Percentiles rank a stretch among this genome's conserved stretches.
These are phyloP conservation scores for Scolopax rusticola DNA, from an alignment of 2,797 vertebrate species.

Conservation along the genomic window DNA sequence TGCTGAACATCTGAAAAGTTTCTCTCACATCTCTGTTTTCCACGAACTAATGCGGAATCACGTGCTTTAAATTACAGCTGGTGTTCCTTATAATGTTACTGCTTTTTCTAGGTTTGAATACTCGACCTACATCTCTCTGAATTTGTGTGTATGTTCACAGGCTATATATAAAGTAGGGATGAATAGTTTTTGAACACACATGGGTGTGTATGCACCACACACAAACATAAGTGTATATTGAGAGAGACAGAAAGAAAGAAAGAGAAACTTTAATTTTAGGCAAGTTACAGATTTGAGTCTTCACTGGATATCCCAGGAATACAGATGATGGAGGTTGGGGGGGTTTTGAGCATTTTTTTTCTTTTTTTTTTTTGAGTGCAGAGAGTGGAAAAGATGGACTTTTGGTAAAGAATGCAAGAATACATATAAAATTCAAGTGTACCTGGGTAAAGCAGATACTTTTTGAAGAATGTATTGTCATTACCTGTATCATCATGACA, in stretches of 20 bases:
- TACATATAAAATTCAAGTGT: not conserved
- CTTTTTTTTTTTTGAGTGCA: not conserved
- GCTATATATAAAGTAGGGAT: not conserved
- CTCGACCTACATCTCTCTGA: not conserved
- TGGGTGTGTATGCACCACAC: not conserved
- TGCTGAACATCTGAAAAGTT: not conserved
- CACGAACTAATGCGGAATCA: rapidly evolving
- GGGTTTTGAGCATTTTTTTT: not conserved
- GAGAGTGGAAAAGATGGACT: not conserved
- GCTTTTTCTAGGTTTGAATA: not conserved
- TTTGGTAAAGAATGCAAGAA: not conserved
- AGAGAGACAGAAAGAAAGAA: not conserved
- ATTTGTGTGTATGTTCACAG: not conserved
- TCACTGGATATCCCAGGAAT: not conserved
- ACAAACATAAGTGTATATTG: rapidly evolving
- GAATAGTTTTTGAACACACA: not conserved
- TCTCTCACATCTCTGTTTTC: not conserved
- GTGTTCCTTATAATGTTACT: not conserved
- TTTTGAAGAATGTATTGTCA: not conserved
- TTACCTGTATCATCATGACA: not conserved
- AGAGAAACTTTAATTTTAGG: not conserved
- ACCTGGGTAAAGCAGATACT: not conserved
- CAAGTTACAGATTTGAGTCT: not conserved
- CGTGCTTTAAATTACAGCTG: not conserved
- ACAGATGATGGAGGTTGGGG: not conserved